Evolutionary conservation across 2,797 vertebrate genomes (phyloP).

Genomic region (Siniperca scherzeri): DNA sequence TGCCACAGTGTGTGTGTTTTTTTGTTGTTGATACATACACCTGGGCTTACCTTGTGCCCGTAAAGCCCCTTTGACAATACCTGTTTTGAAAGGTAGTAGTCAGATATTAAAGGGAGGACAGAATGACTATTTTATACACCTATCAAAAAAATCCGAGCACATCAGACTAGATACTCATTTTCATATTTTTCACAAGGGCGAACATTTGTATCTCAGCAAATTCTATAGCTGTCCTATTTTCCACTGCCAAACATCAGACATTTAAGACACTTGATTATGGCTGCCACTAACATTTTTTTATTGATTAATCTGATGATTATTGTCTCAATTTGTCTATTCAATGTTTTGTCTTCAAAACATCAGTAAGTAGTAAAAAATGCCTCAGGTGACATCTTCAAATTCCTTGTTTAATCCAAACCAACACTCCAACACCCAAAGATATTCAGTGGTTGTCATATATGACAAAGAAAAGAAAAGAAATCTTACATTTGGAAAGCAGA

Average conservation of each 20-base stretch:
- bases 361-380: not conserved
- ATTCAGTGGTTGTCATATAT: not conserved
- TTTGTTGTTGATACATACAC: slow-evolving; percentile 58
- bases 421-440: not conserved
- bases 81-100: slow-evolving; percentile 43
- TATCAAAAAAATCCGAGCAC: slow-evolving; percentile 26
- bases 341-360: slow-evolving; percentile 3
- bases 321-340: not conserved
- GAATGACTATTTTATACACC: slow-evolving; percentile 20
- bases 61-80: slow-evolving; percentile 63
- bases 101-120: slow-evolving; percentile 6
- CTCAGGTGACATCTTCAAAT: not conserved
- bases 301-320: not conserved
- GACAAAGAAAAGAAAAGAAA: not conserved
- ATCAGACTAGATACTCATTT: not conserved
- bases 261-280: not conserved
- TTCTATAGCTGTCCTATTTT: not conserved
- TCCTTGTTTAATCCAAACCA: not conserved
- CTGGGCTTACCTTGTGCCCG: slow-evolving; percentile 51
- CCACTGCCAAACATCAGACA: not conserved
- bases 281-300: not conserved
- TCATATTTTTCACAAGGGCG: not conserved
- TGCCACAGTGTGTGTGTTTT: slow-evolving; percentile 25
- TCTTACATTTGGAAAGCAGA: not conserved
- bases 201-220: slow-evolving; percentile 5